A percentile compares a stretch with the other conserved stretches of the same genome.
Evolutionary conservation across 1,140 invertebrate species (phyloP).

Genomic region (Metaphire vulgaris): DNA sequence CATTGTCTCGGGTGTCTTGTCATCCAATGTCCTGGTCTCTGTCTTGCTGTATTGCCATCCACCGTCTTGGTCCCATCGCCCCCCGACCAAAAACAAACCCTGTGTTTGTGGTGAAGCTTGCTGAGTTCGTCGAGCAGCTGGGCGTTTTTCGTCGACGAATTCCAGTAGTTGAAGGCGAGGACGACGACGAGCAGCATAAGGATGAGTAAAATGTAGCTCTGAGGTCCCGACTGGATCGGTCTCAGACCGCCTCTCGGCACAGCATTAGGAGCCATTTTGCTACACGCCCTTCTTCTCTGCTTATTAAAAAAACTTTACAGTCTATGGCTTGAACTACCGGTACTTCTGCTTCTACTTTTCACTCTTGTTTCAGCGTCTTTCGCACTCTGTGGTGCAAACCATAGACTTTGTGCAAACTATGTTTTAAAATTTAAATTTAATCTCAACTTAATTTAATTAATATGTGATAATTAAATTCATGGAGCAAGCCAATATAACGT

Average conservation of each 20-base stretch:
- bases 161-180: not conserved
- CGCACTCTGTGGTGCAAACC: not conserved
- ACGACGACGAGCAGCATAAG: not conserved
- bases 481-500: too few relatives aligned
- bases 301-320: too few relatives aligned
- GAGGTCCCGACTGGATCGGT: not conserved
- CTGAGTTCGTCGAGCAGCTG: not conserved
- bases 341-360: not conserved
- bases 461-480: not conserved
- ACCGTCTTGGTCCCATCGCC: not conserved
- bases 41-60: not conserved
- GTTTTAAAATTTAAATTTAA: not conserved
- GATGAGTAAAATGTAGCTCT: not conserved
- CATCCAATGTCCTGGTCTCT: not conserved
- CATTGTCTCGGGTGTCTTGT: not conserved
- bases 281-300: not conserved
- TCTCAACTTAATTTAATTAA: not conserved
- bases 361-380: too few relatives aligned
- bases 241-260: not conserved
- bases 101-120: not conserved
- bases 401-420: not conserved
- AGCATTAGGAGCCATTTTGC: not conserved
- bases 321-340: not conserved
- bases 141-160: not conserved
- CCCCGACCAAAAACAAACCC: not conserved